Evolutionary conservation across 2,797 vertebrate species (phyloP), one percentile per base, ranked within the genome.

Genomic region (Varecia variegata): DNA sequence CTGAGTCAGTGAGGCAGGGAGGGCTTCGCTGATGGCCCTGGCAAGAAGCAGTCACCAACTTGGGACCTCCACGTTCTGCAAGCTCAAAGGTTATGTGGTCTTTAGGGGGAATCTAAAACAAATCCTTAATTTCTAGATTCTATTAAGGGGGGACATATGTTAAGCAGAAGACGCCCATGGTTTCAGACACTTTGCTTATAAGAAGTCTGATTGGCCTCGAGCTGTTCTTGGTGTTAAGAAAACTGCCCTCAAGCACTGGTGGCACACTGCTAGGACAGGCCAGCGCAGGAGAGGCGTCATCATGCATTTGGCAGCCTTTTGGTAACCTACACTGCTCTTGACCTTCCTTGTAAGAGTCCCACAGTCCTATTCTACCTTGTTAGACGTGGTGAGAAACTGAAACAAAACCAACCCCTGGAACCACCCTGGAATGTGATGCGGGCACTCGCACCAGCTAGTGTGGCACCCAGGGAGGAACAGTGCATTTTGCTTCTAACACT

Each of bases 371-470:
- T 27, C 2, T 4, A 45, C 32, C n/a, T n/a, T 35, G 27, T 54
- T 71, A 71, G n/a, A 74, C 17, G 9, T 27, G 12, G 30, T 54
- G 45, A 93, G 95, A 85, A 81, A 68, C n/a, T 30, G 76, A 88
- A 35, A 30, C 56, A 82, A 67, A 88, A 52, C 35, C 68, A 54
- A 2, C 2, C 32, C 12, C 12, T 17, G 8, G 32, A 43, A 52
- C 25, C 45, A 27, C n/a, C 56, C n/a, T 5, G 18, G 27, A 67
- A 30, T 1, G 1, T 12, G 15, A 30, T 7, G 0, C 0, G 10
- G 82, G 13, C n/a, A 4, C 58, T 62, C 18, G 21, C 2, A 20
- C 15, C 35, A 65, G n/a, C 23, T 27, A 68, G 13, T 11, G 4
- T 35, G n/a, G 20, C 54, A 2, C 32, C 70, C 10, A 3, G 9